Conservation (phyloP, 2,797 vertebrate species). For the Fundulus diaphanus region DNA sequence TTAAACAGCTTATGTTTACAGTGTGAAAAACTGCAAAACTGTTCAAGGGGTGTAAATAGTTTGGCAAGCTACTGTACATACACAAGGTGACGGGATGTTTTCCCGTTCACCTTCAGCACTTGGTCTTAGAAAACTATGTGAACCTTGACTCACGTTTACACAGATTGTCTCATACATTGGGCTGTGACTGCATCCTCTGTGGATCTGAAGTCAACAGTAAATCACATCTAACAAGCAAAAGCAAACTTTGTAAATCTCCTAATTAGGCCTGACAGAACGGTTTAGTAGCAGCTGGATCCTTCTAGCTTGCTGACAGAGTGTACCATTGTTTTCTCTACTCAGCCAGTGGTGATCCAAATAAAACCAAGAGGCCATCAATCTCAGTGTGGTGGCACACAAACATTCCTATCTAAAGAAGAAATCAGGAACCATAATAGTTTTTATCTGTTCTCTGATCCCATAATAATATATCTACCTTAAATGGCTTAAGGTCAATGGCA, state of each 20-base stretch:
- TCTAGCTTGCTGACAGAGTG: conserved; percentile 55
- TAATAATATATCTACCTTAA: conserved; percentile 2
- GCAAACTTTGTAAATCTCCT: conserved; percentile 65
- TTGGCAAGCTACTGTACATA: neutral
- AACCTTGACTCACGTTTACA: neutral
- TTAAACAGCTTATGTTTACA: neutral
- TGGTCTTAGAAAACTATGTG: conserved; percentile 39
- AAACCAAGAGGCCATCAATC: conserved; percentile 52
- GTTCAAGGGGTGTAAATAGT: too few relatives aligned
- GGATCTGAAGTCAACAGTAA: conserved; percentile 40
- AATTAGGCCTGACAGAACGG: conserved; percentile 60
- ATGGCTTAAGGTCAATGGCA: conserved; percentile 4
- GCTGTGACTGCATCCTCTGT: conserved; percentile 45
- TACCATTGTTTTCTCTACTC: conserved; percentile 59
- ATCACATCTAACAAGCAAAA: conserved; percentile 47
- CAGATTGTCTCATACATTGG: neutral
- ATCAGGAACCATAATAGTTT: conserved; percentile 11
- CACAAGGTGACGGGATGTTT: neutral
- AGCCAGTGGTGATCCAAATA: conserved; percentile 46
- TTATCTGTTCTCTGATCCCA: neutral
- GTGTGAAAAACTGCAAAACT: neutral
- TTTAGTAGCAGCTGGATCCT: conserved; percentile 47
- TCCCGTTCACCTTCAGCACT: conserved; percentile 18
- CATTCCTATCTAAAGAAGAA: conserved; percentile 18
- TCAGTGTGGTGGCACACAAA: conserved; percentile 12